Evolutionary conservation across 2,113 vertebrate genomes (phyloP).

Genomic region (Tonatia bakeri): DNA sequence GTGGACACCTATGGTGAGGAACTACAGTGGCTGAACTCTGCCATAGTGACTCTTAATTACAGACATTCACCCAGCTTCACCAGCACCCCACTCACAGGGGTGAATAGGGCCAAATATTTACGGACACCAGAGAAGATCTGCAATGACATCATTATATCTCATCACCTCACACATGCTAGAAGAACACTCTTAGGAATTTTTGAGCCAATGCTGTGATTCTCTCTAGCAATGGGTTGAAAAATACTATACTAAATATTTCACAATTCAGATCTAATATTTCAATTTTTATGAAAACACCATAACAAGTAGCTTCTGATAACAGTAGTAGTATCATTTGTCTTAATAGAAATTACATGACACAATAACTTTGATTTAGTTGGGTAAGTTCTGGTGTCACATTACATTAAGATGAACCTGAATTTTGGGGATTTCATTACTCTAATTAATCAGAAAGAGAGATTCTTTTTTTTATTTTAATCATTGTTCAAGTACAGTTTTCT

Average conservation of each 20-base stretch:
- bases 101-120: not conserved
- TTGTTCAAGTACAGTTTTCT: no score
- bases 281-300: not conserved
- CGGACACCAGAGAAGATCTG: not conserved
- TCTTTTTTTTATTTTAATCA: no score
- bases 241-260: not conserved
- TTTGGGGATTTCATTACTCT: constrained; percentile 10
- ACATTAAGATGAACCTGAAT: not conserved
- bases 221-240: constrained; percentile 6
- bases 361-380: constrained; percentile 1
- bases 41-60: not conserved
- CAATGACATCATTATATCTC: not conserved
- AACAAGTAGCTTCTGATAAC: not conserved
- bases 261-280: constrained; percentile 8
- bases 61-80: not conserved
- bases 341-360: not conserved
- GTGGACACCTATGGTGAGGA: not conserved
- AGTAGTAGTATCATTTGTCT: not conserved
- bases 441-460: not conserved
- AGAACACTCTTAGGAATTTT: not conserved
- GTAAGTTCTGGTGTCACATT: not conserved
- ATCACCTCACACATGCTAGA: not conserved
- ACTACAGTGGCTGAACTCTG: not conserved
- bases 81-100: not conserved
- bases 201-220: constrained; percentile 13